These are phyloP conservation scores for Astropecten irregularis DNA, from an alignment of 53 echinoderm and acorn worm genomes.

Conservation along the genomic window DNA sequence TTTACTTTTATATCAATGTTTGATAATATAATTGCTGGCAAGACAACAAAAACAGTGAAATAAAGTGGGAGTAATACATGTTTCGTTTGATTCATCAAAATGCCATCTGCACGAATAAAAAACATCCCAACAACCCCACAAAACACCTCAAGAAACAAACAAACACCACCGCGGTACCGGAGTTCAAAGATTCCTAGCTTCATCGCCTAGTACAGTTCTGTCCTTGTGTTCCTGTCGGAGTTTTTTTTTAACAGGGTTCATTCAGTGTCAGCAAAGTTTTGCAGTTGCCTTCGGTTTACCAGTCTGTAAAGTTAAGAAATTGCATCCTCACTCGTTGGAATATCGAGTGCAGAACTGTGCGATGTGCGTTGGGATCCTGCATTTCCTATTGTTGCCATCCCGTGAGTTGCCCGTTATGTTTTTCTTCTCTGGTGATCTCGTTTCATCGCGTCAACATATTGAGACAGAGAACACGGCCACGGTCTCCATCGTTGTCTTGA, in stretches of 20 bases:
- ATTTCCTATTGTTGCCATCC: slow-evolving; percentile 4
- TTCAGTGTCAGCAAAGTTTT: slow-evolving; percentile 17
- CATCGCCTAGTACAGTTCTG: no score
- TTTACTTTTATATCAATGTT: no score
- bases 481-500: not conserved
- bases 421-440: slow-evolving; percentile 29
- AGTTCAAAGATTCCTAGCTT: no score
- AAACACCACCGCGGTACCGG: no score
- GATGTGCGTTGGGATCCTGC: not conserved
- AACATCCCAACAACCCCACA: no score
- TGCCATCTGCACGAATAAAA: no score
- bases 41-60: no score
- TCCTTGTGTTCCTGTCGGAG: no score
- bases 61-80: no score
- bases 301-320: slow-evolving; percentile 32
- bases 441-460: not conserved
- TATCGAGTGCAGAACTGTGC: not conserved
- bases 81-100: no score
- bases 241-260: slow-evolving; percentile 10
- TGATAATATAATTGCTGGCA: no score
- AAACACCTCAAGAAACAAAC: no score
- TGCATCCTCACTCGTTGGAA: slow-evolving; percentile 36
- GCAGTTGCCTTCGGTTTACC: slow-evolving; percentile 9
- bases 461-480: slow-evolving; percentile 17
- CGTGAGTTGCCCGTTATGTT: slow-evolving; percentile 36